A percentile compares a stretch with the other conserved stretches of the same genome.
Conservation (phyloP, 2,797 vertebrate genomes). For the Gastrophryne carolinensis region DNA sequence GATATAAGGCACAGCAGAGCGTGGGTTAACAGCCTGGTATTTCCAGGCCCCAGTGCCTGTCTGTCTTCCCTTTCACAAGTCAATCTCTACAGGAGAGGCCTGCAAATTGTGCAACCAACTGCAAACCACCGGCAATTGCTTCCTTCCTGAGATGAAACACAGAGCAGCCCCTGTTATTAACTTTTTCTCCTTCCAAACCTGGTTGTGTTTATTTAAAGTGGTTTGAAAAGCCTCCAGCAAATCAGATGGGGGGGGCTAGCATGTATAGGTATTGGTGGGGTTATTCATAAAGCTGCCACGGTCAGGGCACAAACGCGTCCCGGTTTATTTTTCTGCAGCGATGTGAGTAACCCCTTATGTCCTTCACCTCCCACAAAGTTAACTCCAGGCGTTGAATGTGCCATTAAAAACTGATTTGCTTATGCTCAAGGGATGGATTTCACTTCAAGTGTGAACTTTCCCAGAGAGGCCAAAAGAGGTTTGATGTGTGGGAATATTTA, state of each 20-base stretch:
- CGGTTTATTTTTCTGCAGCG: not conserved
- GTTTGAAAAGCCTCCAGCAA: conserved; percentile 44
- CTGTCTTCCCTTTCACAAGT: conserved; percentile 25
- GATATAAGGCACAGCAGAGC: conserved; percentile 4
- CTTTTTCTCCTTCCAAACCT: conserved; percentile 42
- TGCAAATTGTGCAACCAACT: conserved; percentile 52
- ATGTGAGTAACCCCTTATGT: conserved; percentile 24
- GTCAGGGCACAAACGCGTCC: conserved; percentile 23
- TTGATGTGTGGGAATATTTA: not conserved
- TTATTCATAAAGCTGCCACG: conserved; percentile 16
- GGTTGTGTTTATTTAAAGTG: conserved; percentile 49
- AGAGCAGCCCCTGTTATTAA: conserved; percentile 52
- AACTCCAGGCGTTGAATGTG: not conserved
- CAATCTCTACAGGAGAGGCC: conserved; percentile 40
- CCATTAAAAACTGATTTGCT: not conserved
- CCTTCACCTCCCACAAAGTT: not conserved
- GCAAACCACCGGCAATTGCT: conserved; percentile 50
- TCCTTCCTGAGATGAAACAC: conserved; percentile 54
- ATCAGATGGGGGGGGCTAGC: conserved; percentile 12
- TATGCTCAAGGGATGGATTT: not conserved
- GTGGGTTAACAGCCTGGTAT: conserved; percentile 42
- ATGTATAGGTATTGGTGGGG: conserved; percentile 5
- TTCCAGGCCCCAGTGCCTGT: conserved; percentile 15
- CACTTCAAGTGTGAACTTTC: not conserved
- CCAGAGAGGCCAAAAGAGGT: not conserved